These are phyloP conservation scores for Haemorhous mexicanus DNA, from an alignment of 2,113 vertebrate genomes.

Conservation along the genomic window DNA sequence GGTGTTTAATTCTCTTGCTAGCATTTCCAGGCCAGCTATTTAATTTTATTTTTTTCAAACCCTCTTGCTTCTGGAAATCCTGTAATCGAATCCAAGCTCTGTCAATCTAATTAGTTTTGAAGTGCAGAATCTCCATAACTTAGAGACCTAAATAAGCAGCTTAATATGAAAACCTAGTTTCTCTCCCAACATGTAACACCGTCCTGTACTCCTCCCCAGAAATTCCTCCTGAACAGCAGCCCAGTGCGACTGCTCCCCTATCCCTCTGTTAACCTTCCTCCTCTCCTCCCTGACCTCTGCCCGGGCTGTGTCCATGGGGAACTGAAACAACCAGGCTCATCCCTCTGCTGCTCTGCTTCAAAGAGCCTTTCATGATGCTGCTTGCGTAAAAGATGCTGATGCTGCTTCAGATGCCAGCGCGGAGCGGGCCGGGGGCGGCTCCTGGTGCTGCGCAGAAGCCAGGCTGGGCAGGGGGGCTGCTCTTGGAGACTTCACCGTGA, in stretches of 20 bases:
- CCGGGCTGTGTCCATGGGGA: not conserved
- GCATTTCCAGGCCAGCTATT: constrained; percentile 38
- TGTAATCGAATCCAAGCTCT: constrained; percentile 51
- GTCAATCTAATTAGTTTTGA: constrained; percentile 69
- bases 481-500: fast-evolving
- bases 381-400: constrained; percentile 31
- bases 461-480: not conserved
- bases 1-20: constrained; percentile 44
- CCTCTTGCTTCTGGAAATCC: constrained; percentile 53
- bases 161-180: constrained; percentile 59
- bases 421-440: not conserved
- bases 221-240: not conserved
- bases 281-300: not conserved
- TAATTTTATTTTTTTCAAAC: constrained; percentile 24
- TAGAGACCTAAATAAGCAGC: constrained; percentile 62
- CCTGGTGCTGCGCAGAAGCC: not conserved
- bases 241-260: not conserved
- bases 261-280: not conserved
- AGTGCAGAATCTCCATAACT: constrained; percentile 46
- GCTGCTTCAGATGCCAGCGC: not conserved
- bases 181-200: not conserved
- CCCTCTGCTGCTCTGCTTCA: constrained; percentile 2
- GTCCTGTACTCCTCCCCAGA: not conserved
- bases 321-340: fast-evolving
- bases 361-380: not conserved